Evolutionary conservation across 2,113 vertebrate genomes (phyloP).

Genomic region (Eurystomus gularis): DNA sequence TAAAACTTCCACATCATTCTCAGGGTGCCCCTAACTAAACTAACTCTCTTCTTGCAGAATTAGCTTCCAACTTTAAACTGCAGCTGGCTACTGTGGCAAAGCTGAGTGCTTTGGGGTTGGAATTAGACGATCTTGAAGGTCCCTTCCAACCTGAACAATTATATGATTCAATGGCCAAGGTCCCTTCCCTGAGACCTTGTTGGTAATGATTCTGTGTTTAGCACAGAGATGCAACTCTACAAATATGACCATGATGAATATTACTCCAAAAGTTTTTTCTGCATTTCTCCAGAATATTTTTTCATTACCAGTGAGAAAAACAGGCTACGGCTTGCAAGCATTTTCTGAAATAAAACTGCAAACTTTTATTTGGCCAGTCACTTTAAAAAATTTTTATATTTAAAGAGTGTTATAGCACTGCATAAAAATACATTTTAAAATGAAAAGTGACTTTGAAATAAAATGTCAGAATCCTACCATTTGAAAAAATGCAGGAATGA

Average conservation of each 20-base stretch:
- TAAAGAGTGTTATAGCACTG: neutral
- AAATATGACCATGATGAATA: neutral
- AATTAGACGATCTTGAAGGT: neutral
- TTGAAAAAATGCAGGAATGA: neutral
- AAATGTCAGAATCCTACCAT: neutral
- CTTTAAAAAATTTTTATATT: neutral
- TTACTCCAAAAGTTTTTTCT: neutral
- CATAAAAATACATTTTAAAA: neutral
- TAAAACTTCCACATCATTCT: neutral
- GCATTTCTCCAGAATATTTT: neutral
- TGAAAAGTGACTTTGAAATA: neutral
- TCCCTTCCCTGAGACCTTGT: accelerated
- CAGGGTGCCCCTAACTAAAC: neutral
- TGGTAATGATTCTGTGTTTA: neutral
- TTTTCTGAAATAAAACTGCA: neutral
- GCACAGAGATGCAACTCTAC: accelerated
- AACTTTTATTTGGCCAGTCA: neutral
- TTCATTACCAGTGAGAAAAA: neutral
- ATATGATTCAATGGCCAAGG: neutral
- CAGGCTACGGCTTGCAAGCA: neutral
- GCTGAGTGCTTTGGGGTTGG: neutral
- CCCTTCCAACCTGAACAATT: neutral
- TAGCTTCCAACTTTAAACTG: neutral
- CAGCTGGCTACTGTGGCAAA: accelerated
- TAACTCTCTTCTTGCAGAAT: too few relatives aligned